Percentiles rank a stretch among this genome's conserved stretches.
Evolutionary conservation across 1,140 invertebrate species (phyloP).

Genomic region (Trinorchestia longiramus): DNA sequence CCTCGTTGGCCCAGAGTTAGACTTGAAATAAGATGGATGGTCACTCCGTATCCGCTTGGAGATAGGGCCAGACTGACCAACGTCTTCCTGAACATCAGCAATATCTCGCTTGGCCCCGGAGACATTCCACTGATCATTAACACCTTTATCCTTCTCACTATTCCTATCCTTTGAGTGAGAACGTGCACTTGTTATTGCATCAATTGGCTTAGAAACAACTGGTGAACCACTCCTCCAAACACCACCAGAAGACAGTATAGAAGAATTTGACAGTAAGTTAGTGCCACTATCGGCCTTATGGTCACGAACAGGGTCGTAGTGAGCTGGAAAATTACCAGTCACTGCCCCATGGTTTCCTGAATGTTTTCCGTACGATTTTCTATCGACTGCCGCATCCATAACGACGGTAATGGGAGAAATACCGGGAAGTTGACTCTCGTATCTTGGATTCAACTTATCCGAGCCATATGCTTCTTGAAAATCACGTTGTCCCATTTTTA

Average conservation of each 20-base stretch:
- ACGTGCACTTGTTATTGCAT: not conserved
- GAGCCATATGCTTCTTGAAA: not conserved
- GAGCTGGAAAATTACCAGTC: not conserved
- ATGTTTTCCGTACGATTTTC: not conserved
- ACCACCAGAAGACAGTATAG: not conserved
- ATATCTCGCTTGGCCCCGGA: not conserved
- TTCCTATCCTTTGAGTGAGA: not conserved
- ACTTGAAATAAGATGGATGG: not conserved
- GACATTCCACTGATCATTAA: not conserved
- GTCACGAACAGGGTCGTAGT: not conserved
- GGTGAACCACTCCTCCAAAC: not conserved
- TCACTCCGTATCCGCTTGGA: not conserved
- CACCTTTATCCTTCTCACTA: not conserved
- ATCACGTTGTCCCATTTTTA: not conserved
- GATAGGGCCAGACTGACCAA: not conserved
- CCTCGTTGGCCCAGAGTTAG: not conserved
- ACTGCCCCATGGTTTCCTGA: not conserved
- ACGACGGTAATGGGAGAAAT: not conserved
- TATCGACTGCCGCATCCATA: not conserved
- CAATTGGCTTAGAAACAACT: not conserved
- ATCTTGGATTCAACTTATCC: not conserved
- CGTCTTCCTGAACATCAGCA: not conserved
- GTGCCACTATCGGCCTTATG: not conserved
- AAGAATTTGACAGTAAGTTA: not conserved
- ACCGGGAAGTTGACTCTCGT: not conserved